Conservation (phyloP, 2,888 invertebrate genomes). For the Laothoe populi region DNA sequence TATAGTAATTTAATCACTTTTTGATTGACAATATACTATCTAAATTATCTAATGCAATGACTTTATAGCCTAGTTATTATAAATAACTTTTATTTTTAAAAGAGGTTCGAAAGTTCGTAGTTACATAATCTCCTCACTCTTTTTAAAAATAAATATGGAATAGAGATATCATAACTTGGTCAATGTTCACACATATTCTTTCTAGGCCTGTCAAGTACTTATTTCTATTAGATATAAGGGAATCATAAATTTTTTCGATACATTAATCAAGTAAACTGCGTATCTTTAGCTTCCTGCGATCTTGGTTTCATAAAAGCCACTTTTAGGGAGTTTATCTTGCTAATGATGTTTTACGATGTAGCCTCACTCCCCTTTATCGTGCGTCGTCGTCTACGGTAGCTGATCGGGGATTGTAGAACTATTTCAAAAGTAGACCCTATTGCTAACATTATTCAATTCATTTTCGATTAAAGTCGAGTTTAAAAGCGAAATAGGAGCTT, state of each 20-base stretch:
- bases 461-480: slow-evolving; percentile 37
- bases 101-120: too few species aligned
- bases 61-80: too few species aligned
- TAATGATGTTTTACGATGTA: slow-evolving; percentile 82
- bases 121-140: too few species aligned
- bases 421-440: slow-evolving; percentile 45
- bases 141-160: not conserved
- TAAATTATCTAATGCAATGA: too few species aligned
- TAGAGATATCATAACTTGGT: not conserved
- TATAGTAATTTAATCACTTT: too few species aligned
- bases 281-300: slow-evolving; percentile 66
- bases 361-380: slow-evolving; percentile 68
- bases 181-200: slow-evolving; percentile 16
- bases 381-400: slow-evolving; percentile 75
- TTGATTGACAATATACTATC: too few species aligned
- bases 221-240: slow-evolving; percentile 18
- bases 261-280: slow-evolving; percentile 56
- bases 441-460: slow-evolving; percentile 44
- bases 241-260: slow-evolving; percentile 19
- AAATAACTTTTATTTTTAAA: too few species aligned
- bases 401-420: slow-evolving; percentile 49
- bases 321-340: slow-evolving; percentile 78
- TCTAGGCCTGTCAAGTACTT: slow-evolving; percentile 10
- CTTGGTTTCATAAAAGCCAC: slow-evolving; percentile 63
- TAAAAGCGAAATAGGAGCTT: slow-evolving; percentile 51